phyloP scores from a whole-genome alignment of 2,888 invertebrate genomes.

The Tenthredo amoena region DNA sequence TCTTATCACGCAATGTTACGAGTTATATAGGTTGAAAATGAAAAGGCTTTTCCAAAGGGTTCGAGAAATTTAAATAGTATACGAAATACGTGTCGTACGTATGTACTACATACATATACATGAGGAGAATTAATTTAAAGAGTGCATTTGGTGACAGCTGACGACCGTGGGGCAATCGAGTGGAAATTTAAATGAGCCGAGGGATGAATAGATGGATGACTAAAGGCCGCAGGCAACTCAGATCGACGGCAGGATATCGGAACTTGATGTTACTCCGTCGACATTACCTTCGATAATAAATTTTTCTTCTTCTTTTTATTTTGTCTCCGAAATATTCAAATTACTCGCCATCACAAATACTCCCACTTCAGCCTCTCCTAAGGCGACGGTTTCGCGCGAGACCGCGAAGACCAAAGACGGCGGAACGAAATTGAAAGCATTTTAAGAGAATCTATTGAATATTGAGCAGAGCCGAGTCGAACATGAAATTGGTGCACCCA shows the following conservation, averaged over 20 bases:
- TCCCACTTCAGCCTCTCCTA: conserved; percentile 2
- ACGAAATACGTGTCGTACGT: conserved; percentile 7
- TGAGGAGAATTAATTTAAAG: conserved; percentile 17
- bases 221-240: conserved; percentile 23
- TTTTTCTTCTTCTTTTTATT: conserved; percentile 34
- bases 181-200: conserved; percentile 34
- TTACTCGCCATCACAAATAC: conserved; percentile 45
- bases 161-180: conserved; percentile 11
- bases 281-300: conserved; percentile 39
- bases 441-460: conserved; percentile 60
- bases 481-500: conserved; percentile 46
- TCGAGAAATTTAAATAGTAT: not conserved
- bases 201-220: conserved; percentile 29
- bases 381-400: conserved; percentile 25
- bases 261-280: conserved; percentile 34
- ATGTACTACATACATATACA: not conserved
- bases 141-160: conserved; percentile 33
- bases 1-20: conserved; percentile 6
- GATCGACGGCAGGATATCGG: conserved; percentile 33
- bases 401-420: conserved; percentile 55
- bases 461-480: conserved; percentile 52
- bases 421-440: conserved; percentile 57
- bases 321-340: conserved; percentile 44
- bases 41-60: not conserved
- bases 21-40: not conserved